A percentile compares a stretch with the other conserved stretches of the same genome.
Conservation (phyloP, 2,888 invertebrate species). For the Ectobius pallidus region DNA sequence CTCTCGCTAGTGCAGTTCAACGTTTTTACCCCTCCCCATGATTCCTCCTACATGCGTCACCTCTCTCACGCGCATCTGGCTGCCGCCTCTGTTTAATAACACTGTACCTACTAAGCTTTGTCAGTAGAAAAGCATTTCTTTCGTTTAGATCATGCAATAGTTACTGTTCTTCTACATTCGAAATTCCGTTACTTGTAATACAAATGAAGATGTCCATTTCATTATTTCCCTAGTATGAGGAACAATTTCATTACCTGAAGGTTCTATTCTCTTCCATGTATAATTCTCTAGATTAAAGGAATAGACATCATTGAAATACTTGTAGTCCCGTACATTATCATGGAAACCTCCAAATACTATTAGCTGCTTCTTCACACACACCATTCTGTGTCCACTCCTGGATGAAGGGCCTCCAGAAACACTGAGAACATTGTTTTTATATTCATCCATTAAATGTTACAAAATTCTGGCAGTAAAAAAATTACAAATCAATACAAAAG, state of each 20-base stretch:
- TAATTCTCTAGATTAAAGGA: conserved; percentile 81
- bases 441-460: neutral
- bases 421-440: conserved; percentile 49
- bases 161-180: no score
- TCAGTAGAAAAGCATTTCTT: no score
- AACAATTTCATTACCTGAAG: conserved; percentile 56
- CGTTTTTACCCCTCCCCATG: no score
- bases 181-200: no score
- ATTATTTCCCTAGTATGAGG: no score
- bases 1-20: no score
- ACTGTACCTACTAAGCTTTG: no score
- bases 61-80: no score
- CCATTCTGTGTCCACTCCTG: conserved; percentile 89
- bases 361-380: conserved; percentile 74
- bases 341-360: conserved; percentile 91
- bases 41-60: no score
- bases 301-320: conserved; percentile 88
- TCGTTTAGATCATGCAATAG: no score
- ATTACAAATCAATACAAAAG: neutral
- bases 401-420: conserved; percentile 80
- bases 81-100: no score
- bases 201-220: no score
- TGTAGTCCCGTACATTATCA: conserved; percentile 85
- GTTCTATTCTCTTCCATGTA: conserved; percentile 75
- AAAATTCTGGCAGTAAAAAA: neutral